Percentiles rank a stretch among this genome's conserved stretches.
phyloP scores from a whole-genome alignment of 2,888 invertebrate genomes.

The Cerastoderma edule region DNA sequence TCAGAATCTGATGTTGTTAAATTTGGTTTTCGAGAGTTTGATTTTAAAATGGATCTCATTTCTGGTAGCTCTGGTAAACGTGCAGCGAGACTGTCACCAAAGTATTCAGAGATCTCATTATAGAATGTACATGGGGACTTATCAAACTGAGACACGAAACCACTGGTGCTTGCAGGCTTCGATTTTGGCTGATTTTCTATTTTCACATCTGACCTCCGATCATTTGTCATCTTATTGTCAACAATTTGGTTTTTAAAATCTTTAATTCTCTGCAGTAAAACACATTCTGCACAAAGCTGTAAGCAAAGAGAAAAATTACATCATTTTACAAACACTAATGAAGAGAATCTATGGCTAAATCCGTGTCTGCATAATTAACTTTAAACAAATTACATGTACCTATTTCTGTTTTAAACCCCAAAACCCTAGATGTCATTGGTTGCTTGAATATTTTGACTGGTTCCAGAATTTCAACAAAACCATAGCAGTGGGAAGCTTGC shows the following conservation, averaged over 20 bases:
- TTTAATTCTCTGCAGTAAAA: slow-evolving; percentile 66
- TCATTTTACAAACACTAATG: no score
- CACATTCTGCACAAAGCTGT: slow-evolving; percentile 74
- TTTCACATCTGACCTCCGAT: background rate
- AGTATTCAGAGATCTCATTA: slow-evolving; percentile 79
- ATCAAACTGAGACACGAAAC: slow-evolving; percentile 53
- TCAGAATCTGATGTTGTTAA: slow-evolving; percentile 74
- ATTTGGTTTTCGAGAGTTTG: slow-evolving; percentile 60
- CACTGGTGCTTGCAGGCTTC: slow-evolving; percentile 27
- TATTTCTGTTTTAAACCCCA: no score
- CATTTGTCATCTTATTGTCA: no score
- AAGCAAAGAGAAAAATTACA: slow-evolving; percentile 1
- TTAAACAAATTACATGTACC: no score
- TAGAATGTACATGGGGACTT: slow-evolving; percentile 68
- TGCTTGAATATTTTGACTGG: no score
- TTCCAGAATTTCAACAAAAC: no score
- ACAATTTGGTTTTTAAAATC: slow-evolving; percentile 61
- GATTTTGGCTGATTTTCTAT: slow-evolving; percentile 8
- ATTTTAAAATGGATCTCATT: slow-evolving; percentile 63
- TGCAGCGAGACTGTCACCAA: slow-evolving; percentile 81
- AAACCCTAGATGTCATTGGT: no score
- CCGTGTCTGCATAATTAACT: no score
- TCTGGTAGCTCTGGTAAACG: slow-evolving; percentile 73
- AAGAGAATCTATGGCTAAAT: no score
- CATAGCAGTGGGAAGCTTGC: no score